Conservation (phyloP, 2,113 vertebrate species). For the Triplophysa tibetana region DNA sequence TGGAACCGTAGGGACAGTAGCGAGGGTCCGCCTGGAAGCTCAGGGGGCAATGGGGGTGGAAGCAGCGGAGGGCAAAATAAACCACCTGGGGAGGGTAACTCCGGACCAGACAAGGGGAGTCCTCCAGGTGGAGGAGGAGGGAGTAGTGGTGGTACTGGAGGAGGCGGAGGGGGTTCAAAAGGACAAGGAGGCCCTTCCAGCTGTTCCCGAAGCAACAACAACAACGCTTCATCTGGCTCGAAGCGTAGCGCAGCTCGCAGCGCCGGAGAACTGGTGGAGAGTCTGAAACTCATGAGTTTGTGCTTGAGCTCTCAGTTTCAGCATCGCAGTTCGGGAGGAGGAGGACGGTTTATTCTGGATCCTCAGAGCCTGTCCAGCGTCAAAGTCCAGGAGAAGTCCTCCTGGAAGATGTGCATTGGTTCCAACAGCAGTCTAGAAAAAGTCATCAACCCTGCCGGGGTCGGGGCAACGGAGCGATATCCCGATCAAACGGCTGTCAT, state of each 20-base stretch:
- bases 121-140: slow-evolving; percentile 76
- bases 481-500: slow-evolving; percentile 78
- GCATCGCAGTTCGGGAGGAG: slow-evolving; percentile 60
- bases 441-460: slow-evolving; percentile 60
- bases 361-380: slow-evolving; percentile 84
- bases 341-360: slow-evolving; percentile 81
- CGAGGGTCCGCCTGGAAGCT: slow-evolving; percentile 89
- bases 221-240: slow-evolving; percentile 73
- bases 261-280: slow-evolving; percentile 86
- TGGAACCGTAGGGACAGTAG: slow-evolving; percentile 93
- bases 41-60: slow-evolving; percentile 75
- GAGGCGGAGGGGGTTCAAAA: slow-evolving; percentile 69
- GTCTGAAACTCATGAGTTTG: slow-evolving; percentile 91
- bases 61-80: slow-evolving; percentile 82
- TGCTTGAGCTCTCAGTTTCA: slow-evolving; percentile 90
- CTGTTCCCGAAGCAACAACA: slow-evolving; percentile 72
- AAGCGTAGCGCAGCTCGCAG: slow-evolving; percentile 75
- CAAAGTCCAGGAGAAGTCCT: slow-evolving; percentile 88
- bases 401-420: slow-evolving; percentile 91
- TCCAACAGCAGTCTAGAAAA: slow-evolving; percentile 74
- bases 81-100: slow-evolving; percentile 74
- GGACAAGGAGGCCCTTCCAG: slow-evolving; percentile 81
- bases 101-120: slow-evolving; percentile 79
- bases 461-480: slow-evolving; percentile 70
- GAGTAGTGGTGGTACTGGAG: slow-evolving; percentile 75